phyloP scores from a whole-genome alignment of 2,888 invertebrate species.

The Drosophila meridionalis region DNA sequence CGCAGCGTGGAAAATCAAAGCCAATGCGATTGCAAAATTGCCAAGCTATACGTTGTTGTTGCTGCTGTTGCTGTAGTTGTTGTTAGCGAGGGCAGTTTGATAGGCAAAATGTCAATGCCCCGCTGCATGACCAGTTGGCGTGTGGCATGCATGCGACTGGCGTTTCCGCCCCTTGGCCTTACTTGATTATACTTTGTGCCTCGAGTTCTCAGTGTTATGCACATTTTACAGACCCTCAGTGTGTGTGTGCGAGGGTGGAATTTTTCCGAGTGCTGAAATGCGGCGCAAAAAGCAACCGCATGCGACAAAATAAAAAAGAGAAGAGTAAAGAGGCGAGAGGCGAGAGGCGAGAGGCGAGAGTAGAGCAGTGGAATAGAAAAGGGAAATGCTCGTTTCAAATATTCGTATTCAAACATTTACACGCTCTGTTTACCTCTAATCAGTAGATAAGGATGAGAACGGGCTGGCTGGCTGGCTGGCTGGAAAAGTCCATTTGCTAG shows the following conservation, averaged over 20 bases:
- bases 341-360: neutral
- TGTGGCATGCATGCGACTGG: constrained; percentile 26
- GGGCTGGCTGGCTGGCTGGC: constrained; percentile 24
- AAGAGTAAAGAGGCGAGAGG: neutral
- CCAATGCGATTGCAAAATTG: constrained; percentile 61
- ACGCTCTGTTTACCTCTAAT: constrained; percentile 79
- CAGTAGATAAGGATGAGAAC: constrained; percentile 69
- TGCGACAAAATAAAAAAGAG: constrained; percentile 4
- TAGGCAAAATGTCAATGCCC: constrained; percentile 75
- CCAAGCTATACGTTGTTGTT: constrained; percentile 6
- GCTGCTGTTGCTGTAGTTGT: constrained; percentile 16
- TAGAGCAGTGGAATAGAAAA: constrained; percentile 21
- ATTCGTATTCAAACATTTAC: constrained; percentile 73
- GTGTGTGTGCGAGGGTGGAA: constrained; percentile 35
- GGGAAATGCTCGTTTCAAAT: constrained; percentile 46
- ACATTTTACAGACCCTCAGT: constrained; percentile 48
- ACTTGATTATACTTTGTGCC: constrained; percentile 47
- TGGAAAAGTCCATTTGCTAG: constrained; percentile 44
- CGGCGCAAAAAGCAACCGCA: constrained; percentile 39
- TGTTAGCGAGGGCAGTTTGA: constrained; percentile 41
- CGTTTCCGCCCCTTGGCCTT: constrained; percentile 56
- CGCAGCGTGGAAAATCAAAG: constrained; percentile 74
- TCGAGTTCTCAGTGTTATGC: constrained; percentile 37
- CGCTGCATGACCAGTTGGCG: constrained; percentile 47
- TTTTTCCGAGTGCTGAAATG: constrained; percentile 53